Evolutionary conservation across 1,140 invertebrate species (phyloP), one percentile per base, ranked within the genome.

Genomic region (Caenorhabditis elegans): DNA sequence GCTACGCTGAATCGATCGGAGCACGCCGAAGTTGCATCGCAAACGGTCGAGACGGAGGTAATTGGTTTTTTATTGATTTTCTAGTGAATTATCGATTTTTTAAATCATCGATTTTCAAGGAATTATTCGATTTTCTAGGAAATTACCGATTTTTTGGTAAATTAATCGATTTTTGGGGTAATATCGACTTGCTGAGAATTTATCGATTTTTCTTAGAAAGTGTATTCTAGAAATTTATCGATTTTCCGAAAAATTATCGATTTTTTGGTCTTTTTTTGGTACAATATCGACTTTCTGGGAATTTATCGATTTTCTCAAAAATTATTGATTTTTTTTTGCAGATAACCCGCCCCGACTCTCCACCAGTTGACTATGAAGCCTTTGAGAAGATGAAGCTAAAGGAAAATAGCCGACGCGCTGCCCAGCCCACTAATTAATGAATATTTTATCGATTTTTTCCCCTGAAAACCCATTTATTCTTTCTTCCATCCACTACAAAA

Each of bases 281-380:
- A n/a, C n/a, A n/a, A n/a, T n/a, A n/a, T n/a, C n/a, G n/a, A n/a
- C n/a, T n/a, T n/a, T n/a, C n/a, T n/a, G n/a, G n/a, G 15, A 31
- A 65, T 34, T 65, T 19, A 26, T 17, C 15, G 3, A 2, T 24
- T 75, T 75, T 36, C 10, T n/a, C n/a, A n/a, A n/a, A n/a, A n/a
- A n/a, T n/a, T n/a, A 65, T 22, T 15, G 55, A 46, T 11, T 5
- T 47, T 43, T 65, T n/a, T n/a, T 31, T 79, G 15, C 17, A 84
- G 76, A 49, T 79, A 22, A 48, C 48, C 55, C 82, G 87, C 49
- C 87, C 87, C 24, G 82, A 84, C 19, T 89, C 87, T 11, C 87
- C 87, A 46, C 88, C 88, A 49, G 86, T 84, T 6, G 87, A 88
- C 75, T 88, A 88, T 51, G 87, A 88, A 3, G 53, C 82, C 5